Percentiles rank a stretch among this genome's conserved stretches.
These are phyloP conservation scores for Epizoanthus scotinus DNA, from an alignment of 92 coral and sea anemone genomes.

Conservation along the genomic window DNA sequence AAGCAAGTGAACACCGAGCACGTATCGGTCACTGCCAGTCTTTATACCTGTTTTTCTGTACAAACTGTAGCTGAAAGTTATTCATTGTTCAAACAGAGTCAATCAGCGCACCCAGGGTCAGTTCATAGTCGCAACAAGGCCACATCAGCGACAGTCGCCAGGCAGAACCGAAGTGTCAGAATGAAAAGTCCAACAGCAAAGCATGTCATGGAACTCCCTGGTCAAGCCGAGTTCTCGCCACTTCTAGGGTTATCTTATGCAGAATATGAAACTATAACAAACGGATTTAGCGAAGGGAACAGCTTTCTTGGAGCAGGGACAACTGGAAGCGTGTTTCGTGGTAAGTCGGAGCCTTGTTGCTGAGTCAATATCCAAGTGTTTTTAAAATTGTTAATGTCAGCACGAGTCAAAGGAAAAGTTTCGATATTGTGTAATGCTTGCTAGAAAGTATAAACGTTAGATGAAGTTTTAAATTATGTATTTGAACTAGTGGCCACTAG, in stretches of 20 bases:
- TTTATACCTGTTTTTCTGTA: background rate
- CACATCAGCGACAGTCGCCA: background rate
- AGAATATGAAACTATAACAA: conserved; percentile 23
- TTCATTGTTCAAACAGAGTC: background rate
- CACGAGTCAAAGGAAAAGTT: too few species aligned
- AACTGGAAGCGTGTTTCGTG: conserved; percentile 8
- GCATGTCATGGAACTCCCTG: background rate
- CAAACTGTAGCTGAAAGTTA: background rate
- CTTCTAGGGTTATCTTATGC: conserved; percentile 16
- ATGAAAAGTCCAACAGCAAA: conserved; percentile 8
- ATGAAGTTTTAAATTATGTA: too few species aligned
- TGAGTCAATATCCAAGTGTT: too few species aligned
- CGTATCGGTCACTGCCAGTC: background rate
- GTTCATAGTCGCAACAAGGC: background rate
- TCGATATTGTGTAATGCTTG: too few species aligned
- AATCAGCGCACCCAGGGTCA: background rate
- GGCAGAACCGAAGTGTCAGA: background rate
- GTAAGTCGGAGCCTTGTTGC: background rate
- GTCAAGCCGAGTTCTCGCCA: background rate
- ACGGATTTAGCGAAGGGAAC: conserved; percentile 14
- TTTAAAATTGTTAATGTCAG: too few species aligned
- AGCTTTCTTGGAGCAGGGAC: conserved; percentile 21
- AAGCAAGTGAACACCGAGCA: background rate
- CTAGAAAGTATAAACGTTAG: too few species aligned
- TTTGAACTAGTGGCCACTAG: too few species aligned